Evolutionary conservation across 2,888 invertebrate genomes (phyloP).

Genomic region (Caenorhabditis becei): DNA sequence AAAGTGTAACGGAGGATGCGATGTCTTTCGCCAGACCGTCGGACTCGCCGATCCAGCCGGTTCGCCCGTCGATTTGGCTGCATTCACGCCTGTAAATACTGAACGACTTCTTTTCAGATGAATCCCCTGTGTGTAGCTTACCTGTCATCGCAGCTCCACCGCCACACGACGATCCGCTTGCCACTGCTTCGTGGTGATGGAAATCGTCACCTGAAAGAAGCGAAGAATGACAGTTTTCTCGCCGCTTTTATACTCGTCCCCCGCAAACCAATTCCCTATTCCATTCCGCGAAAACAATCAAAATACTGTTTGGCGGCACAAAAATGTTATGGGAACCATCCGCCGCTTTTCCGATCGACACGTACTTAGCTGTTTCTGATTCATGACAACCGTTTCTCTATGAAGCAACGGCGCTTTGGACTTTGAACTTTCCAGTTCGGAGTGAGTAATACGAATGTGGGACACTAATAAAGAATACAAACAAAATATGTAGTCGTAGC

Average conservation of each 20-base stretch:
- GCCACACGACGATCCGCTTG: conserved; percentile 49
- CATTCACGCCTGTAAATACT: conserved; percentile 48
- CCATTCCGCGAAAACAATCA: conserved; percentile 8
- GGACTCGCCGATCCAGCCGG: conserved; percentile 46
- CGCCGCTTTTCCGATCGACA: conserved; percentile 8
- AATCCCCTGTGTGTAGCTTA: neutral
- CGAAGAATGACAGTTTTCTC: neutral
- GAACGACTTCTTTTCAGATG: neutral
- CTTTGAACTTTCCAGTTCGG: neutral
- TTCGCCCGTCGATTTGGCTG: conserved; percentile 36
- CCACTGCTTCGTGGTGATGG: conserved; percentile 28
- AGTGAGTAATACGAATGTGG: neutral
- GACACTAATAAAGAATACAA: neutral
- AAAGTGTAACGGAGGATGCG: conserved; percentile 65
- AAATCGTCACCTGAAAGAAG: conserved; percentile 42
- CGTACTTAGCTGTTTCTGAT: conserved; percentile 25
- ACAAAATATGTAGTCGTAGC: neutral
- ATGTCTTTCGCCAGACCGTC: conserved; percentile 68
- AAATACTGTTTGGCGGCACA: conserved; percentile 28
- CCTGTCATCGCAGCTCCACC: conserved; percentile 49
- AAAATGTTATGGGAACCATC: conserved; percentile 30
- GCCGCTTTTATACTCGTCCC: conserved; percentile 16
- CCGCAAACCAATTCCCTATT: neutral
- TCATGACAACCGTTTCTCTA: neutral
- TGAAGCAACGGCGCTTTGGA: neutral